Base-by-base conservation (phyloP, 2,797 vertebrate species). In the Gymnodraco acuticeps region DNA sequence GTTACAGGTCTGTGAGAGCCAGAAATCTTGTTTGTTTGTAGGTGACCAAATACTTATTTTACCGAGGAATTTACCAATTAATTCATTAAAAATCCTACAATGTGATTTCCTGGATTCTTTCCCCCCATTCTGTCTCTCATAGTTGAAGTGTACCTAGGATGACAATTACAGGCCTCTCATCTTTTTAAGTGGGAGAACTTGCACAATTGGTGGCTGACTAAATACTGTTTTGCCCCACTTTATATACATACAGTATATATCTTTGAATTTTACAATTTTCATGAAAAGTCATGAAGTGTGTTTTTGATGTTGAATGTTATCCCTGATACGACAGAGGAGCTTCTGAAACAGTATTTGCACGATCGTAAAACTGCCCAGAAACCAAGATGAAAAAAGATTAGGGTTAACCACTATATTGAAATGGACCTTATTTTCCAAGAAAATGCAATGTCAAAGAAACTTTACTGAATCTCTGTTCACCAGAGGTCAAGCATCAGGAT, bases 291-390 rank as follows among this genome's bases (percentile, higher is more conserved):
- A 42, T 54, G 33, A 16, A 31, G 10, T 56, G 42, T 55, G 52
- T 15, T 19, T 67, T 51, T 63, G 33, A 33, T 8, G 4, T 55
- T 43, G 14, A 43, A 56, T 41, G 16, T 69, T 53, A 23, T 31
- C 54, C 13, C 54, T 31, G 13, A 42, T 10, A 27, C 4, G 50
- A 38, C 13, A 42, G 31, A 45, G 51, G 38, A 0, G n/a, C 2
- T 45, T 48, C 46, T 51, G 11, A 60, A 70, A 61, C 27, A 38
- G 41, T 46, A 46, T 46, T 31, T 68, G 16, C 16, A 42, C 23
- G 38, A 45, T 43, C 10, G 7, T 50, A 13, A 62, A 68, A 54
- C 31, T 41, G 15, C 20, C 42, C 43, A 43, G 11, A 33, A 54
- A 62, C 31, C n/a, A 33, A 50, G 11, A 71, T 19, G 10, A 54